Conservation (phyloP, 2,113 vertebrate genomes). For the Syrmaticus mikado region DNA sequence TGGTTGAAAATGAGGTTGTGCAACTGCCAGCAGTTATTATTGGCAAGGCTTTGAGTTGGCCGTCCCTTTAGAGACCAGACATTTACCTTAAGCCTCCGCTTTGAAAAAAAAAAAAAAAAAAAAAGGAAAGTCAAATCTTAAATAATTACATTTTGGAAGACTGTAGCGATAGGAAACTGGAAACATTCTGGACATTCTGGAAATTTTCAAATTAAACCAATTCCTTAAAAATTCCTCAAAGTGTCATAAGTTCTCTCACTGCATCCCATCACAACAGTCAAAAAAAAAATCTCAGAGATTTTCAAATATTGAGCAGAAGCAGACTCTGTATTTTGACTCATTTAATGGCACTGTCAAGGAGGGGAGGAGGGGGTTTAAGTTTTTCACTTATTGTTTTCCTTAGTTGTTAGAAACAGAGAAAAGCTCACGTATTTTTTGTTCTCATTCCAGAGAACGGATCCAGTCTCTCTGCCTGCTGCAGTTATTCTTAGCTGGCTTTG, state of each 20-base stretch:
- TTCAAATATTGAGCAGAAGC: not conserved
- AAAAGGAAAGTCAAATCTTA: not conserved
- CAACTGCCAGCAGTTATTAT: not conserved
- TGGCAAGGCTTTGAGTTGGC: not conserved
- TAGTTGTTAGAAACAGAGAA: not conserved
- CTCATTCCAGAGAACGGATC: constrained; percentile 61
- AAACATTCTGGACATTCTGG: no score
- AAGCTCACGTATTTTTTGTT: not conserved
- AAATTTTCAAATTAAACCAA: not conserved
- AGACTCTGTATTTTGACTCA: not conserved
- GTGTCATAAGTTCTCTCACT: not conserved
- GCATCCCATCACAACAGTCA: not conserved
- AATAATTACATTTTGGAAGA: not conserved
- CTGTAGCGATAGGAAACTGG: not conserved
- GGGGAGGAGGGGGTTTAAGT: not conserved
- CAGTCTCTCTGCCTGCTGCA: constrained; percentile 29
- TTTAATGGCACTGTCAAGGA: not conserved
- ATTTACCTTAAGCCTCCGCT: not conserved
- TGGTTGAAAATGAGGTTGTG: not conserved
- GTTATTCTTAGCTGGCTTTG: constrained; percentile 74
- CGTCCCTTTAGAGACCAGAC: not conserved
- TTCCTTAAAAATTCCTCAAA: not conserved
- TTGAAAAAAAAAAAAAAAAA: not conserved
- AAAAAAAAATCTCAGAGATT: not conserved
- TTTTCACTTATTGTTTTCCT: not conserved